Evolutionary conservation across 2,113 vertebrate genomes (phyloP).

Genomic region (Hippopotamus amphibius): DNA sequence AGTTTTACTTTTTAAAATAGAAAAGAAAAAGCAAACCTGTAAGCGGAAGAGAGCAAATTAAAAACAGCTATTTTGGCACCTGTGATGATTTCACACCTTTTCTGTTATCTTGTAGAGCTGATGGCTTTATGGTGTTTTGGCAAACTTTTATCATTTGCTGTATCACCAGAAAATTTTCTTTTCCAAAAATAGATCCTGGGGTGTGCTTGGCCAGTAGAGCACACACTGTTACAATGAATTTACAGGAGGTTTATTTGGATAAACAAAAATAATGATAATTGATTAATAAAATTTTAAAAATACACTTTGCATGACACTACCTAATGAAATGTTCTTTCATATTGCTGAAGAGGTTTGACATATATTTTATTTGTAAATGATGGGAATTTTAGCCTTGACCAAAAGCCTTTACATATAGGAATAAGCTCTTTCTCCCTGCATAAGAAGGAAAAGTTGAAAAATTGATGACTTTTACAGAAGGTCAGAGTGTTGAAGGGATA

Average conservation of each 20-base stretch:
- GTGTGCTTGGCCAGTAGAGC: not conserved
- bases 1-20: not conserved
- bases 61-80: constrained; percentile 18
- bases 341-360: not conserved
- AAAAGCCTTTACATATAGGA: not conserved
- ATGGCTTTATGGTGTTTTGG: constrained; percentile 55
- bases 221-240: not conserved
- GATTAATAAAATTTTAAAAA: not conserved
- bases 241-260: constrained; percentile 22
- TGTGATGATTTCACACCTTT: not conserved
- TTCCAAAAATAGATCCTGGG: constrained; percentile 15
- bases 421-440: not conserved
- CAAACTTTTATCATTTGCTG: constrained; percentile 9
- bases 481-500: not conserved
- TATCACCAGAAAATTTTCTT: constrained; percentile 52
- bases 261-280: not conserved
- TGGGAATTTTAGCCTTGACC: not conserved
- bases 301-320: not conserved
- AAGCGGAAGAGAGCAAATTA: constrained; percentile 20
- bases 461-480: not conserved
- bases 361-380: not conserved
- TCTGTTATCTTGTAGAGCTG: constrained; percentile 23
- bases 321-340: not conserved
- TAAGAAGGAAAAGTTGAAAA: not conserved
- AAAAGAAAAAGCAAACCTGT: constrained; percentile 1